Conservation (phyloP, 2,888 invertebrate species). For the Apamea epomidion region DNA sequence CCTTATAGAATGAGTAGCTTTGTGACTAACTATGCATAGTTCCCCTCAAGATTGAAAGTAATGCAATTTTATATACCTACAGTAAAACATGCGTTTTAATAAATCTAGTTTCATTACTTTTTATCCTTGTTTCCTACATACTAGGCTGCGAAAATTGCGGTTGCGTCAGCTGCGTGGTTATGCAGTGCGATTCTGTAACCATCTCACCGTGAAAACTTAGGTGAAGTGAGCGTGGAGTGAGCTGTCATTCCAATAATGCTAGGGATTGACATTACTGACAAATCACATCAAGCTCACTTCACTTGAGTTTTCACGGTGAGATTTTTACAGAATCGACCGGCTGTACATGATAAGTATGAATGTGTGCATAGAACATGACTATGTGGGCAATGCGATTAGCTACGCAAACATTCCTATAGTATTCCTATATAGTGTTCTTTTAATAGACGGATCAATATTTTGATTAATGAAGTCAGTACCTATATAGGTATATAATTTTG, state of each 20-base stretch:
- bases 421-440: background rate
- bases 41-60: too few relatives aligned
- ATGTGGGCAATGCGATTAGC: background rate
- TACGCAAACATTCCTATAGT: background rate
- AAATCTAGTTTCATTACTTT: background rate
- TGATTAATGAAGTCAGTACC: background rate
- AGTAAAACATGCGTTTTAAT: background rate
- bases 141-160: background rate
- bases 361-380: background rate
- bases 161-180: constrained; percentile 4
- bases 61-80: background rate
- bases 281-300: too few relatives aligned
- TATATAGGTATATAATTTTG: background rate
- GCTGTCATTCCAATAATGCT: too few relatives aligned
- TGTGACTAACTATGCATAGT: background rate
- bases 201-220: too few relatives aligned
- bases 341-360: background rate
- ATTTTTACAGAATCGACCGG: too few relatives aligned
- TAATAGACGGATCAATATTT: background rate
- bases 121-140: constrained; percentile 16
- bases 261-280: too few relatives aligned
- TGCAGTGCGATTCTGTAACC: too few relatives aligned
- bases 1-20: constrained; percentile 7
- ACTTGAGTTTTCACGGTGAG: too few relatives aligned
- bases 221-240: too few relatives aligned